Evolutionary conservation across 2,888 invertebrate genomes (phyloP), one percentile per base, ranked within the genome.

Genomic region (Dasysyrphus tricinctus): DNA sequence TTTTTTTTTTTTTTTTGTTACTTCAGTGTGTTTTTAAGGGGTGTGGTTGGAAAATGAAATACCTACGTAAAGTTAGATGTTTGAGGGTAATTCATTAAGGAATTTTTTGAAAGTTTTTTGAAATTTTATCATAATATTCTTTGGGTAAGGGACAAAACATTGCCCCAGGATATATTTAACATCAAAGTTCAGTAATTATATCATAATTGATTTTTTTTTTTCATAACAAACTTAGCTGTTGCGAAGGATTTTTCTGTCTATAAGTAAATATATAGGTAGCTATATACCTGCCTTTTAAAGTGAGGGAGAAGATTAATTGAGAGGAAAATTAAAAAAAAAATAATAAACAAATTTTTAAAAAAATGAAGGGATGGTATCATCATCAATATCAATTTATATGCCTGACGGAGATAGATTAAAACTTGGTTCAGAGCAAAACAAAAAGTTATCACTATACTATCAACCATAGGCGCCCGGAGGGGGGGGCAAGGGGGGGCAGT

Each of bases 101-200:
- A 54, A 57, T 51, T 65, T 70, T 65, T 34, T 34, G 34, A 79
- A 73, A 37, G 34, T n/a, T 72, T 57, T 78, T 37, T 42, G 19
- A 72, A 73, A 76, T 76, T 76, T 69, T 76, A 65, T 80, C 70
- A 76, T 72, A 72, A 61, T 80, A 57, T 67, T 61, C 42, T 9
- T 9, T 54, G 67, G 70, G 19, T 67, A 49, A 54, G 39, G 67
- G 56, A 59, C 59, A 59, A 67, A 76, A 32, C 61, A 65, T 70
- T 77, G 56, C 80, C 77, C 69, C 34, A 44, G 81, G 69, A 75
- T 73, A 70, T 72, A 75, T 72, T 74, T 78, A 86, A 57, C 74
- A 80, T 85, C 76, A 86, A 85, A 81, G 86, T 86, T 86, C 75
- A 78, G 86, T 86, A 78, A 78, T 86, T 81, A 86, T 81, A 74